A percentile compares a stretch with the other conserved stretches of the same genome.
Evolutionary conservation across 2,888 invertebrate genomes (phyloP).

Genomic region (Drosophila parthenogenetica): DNA sequence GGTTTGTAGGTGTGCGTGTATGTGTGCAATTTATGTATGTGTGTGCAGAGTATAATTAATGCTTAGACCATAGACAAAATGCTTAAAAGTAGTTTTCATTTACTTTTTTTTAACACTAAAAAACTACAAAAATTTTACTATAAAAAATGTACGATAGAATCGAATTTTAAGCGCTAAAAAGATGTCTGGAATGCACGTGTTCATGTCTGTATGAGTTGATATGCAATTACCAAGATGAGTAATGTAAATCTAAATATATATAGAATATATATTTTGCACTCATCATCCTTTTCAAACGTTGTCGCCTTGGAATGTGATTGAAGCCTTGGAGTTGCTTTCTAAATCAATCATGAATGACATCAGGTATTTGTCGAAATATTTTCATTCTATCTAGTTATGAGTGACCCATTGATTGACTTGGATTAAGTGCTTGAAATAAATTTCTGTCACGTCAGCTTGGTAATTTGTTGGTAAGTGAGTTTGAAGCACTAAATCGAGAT

Average conservation of each 20-base stretch:
- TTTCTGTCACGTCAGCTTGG: no score
- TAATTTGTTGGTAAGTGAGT: no score
- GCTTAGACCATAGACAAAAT: constrained; percentile 74
- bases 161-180: constrained; percentile 60
- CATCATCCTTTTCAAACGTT: constrained; percentile 40
- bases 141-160: constrained; percentile 51
- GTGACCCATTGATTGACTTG: neutral
- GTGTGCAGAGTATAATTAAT: constrained; percentile 51
- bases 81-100: constrained; percentile 68
- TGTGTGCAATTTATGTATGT: constrained; percentile 25
- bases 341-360: neutral
- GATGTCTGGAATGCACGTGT: constrained; percentile 61
- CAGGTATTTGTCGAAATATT: no score
- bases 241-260: constrained; percentile 17
- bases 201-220: constrained; percentile 29
- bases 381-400: no score
- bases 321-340: constrained; percentile 10
- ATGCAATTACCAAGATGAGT: constrained; percentile 47
- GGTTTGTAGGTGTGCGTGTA: constrained; percentile 34
- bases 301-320: constrained; percentile 24
- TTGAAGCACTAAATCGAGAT: neutral
- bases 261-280: constrained; percentile 27
- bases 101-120: constrained; percentile 45
- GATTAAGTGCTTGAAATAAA: neutral
- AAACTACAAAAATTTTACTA: constrained; percentile 56